Percentiles rank a stretch among this genome's conserved stretches.
Conservation (phyloP, 2,113 vertebrate species). For the Bettongia penicillata region DNA sequence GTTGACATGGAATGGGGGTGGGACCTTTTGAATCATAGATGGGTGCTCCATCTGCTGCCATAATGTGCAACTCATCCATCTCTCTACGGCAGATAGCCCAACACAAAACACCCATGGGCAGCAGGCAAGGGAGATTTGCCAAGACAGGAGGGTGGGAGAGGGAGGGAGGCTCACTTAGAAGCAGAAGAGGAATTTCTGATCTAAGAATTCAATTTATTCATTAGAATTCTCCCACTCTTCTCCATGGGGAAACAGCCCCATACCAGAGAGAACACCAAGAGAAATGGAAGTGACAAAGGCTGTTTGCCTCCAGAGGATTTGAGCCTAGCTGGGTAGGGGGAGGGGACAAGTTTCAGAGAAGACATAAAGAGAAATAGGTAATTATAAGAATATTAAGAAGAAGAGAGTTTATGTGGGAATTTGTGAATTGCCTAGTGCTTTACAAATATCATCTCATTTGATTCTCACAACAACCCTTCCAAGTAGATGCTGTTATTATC, state of each 20-base stretch:
- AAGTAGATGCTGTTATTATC: too few species aligned
- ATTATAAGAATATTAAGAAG: too few species aligned
- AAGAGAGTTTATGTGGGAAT: too few species aligned
- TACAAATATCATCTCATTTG: too few species aligned
- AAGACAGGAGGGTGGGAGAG: neutral
- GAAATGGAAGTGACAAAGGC: neutral
- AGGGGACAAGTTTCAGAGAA: too few species aligned
- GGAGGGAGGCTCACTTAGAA: neutral
- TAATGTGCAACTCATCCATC: neutral
- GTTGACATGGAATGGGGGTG: neutral
- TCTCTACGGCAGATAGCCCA: neutral
- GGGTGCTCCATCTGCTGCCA: neutral
- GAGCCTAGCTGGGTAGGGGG: accelerated
- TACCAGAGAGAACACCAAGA: neutral
- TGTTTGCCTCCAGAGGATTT: too few species aligned
- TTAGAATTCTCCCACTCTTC: neutral
- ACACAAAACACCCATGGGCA: too few species aligned
- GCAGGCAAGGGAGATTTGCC: neutral
- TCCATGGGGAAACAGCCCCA: neutral
- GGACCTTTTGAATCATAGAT: neutral
- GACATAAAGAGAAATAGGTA: too few species aligned
- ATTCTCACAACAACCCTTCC: too few species aligned
- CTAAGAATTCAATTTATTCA: neutral
- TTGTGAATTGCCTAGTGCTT: too few species aligned
- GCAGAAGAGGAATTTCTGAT: neutral